A percentile compares a stretch with the other conserved stretches of the same genome.
phyloP scores from a whole-genome alignment of 2,113 vertebrate genomes.

The Thymallus thymallus region DNA sequence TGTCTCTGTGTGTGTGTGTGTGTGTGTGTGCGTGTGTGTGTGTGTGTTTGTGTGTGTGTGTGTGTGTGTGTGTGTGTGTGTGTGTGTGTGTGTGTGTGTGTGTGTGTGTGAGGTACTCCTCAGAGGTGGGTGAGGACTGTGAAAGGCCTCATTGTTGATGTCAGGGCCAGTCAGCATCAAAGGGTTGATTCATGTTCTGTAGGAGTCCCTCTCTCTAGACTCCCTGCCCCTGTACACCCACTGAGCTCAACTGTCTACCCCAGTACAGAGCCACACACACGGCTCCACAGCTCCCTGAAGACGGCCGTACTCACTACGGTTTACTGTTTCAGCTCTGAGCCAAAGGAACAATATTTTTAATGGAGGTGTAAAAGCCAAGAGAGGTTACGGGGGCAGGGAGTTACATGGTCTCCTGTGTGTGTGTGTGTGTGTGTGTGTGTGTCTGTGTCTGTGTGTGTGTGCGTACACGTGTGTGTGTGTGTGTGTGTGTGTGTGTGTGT shows the following conservation, averaged over 20 bases:
- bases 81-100: background rate
- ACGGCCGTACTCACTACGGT: slow-evolving; percentile 48
- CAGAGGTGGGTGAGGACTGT: slow-evolving; percentile 73
- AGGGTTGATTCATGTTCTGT: slow-evolving; percentile 68
- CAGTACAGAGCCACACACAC: slow-evolving; percentile 21
- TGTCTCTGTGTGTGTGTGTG: no score
- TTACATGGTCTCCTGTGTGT: slow-evolving; percentile 11
- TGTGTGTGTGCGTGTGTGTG: no score
- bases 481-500: background rate
- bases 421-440: background rate
- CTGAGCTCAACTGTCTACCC: background rate
- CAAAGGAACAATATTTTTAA: slow-evolving; percentile 67
- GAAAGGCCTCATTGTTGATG: slow-evolving; percentile 80
- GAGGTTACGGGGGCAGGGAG: slow-evolving; percentile 45
- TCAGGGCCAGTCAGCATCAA: slow-evolving; percentile 72
- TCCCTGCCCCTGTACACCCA: background rate
- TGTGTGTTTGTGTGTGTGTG: no score
- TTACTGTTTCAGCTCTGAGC: slow-evolving; percentile 53
- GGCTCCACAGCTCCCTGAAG: slow-evolving; percentile 37
- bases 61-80: no score
- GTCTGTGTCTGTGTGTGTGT: background rate
- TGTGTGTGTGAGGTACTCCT: slow-evolving; percentile 35
- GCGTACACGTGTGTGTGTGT: slow-evolving; percentile 2
- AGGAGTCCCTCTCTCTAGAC: slow-evolving; percentile 18
- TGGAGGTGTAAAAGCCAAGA: slow-evolving; percentile 46